A percentile compares a stretch with the other conserved stretches of the same genome.
phyloP scores from a whole-genome alignment of 1,140 invertebrate species.

The Drosophila kikkawai region DNA sequence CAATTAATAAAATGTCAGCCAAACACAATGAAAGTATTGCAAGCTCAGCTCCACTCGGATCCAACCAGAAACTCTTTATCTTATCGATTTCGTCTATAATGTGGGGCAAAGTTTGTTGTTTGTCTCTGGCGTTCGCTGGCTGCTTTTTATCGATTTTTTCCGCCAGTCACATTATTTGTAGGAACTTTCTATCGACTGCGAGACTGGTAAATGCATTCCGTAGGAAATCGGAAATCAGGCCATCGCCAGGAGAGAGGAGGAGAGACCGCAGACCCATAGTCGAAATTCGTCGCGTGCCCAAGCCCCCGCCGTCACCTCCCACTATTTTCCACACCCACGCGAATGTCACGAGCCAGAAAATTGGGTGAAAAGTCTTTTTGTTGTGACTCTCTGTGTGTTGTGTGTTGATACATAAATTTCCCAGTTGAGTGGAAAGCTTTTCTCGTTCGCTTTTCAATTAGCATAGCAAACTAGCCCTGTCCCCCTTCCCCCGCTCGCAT shows the following conservation, averaged over 20 bases:
- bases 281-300: slow-evolving; percentile 62
- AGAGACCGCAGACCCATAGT: slow-evolving; percentile 30
- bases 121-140: slow-evolving; percentile 22
- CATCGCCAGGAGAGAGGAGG: slow-evolving; percentile 23
- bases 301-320: slow-evolving; percentile 15
- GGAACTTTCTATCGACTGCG: slow-evolving; percentile 53
- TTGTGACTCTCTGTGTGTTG: slow-evolving; percentile 10
- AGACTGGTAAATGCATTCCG: slow-evolving; percentile 45
- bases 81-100: slow-evolving; percentile 45
- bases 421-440: slow-evolving; percentile 56
- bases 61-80: slow-evolving; percentile 51
- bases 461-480: slow-evolving; percentile 68
- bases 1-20: slow-evolving; percentile 24
- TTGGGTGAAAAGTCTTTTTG: slow-evolving; percentile 74
- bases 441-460: slow-evolving; percentile 70
- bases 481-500: neutral
- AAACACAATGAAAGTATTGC: slow-evolving; percentile 28
- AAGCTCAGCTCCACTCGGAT: slow-evolving; percentile 19
- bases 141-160: slow-evolving; percentile 61
- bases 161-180: slow-evolving; percentile 40
- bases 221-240: slow-evolving; percentile 31
- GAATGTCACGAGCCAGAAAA: slow-evolving; percentile 70
- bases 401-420: slow-evolving; percentile 65
- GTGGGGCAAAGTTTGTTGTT: slow-evolving; percentile 25
- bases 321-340: slow-evolving; percentile 50